phyloP scores from a whole-genome alignment of 2,113 vertebrate genomes.

The Antidorcas marsupialis region DNA sequence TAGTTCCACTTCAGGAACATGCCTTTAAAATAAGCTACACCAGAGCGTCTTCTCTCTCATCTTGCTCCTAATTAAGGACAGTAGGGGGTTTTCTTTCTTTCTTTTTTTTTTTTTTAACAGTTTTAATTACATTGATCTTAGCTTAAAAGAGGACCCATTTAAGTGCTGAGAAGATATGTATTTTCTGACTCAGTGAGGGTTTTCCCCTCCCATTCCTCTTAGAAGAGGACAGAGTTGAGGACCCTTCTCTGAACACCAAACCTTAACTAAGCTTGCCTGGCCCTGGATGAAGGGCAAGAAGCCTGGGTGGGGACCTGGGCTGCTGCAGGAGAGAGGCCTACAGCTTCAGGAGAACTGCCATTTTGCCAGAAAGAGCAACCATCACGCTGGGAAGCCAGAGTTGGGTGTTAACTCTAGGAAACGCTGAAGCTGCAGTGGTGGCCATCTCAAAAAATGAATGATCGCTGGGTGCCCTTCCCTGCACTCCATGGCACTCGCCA shows the following conservation, averaged over 20 bases:
- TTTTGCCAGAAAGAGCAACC: not conserved
- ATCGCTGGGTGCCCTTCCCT: not conserved
- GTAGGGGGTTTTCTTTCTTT: constrained; percentile 63
- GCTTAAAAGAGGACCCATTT: constrained; percentile 73
- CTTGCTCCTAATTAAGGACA: constrained; percentile 55
- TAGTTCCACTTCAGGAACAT: not conserved
- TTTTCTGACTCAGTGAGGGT: constrained; percentile 61
- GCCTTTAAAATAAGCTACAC: constrained; percentile 14
- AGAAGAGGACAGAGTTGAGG: not conserved
- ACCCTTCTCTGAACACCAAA: not conserved
- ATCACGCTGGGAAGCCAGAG: not conserved
- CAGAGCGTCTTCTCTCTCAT: constrained; percentile 33
- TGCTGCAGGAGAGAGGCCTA: not conserved
- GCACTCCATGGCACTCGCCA: too few species aligned
- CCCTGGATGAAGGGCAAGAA: not conserved
- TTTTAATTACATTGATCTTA: constrained; percentile 79
- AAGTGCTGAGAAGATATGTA: constrained; percentile 65
- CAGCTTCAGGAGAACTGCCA: not conserved
- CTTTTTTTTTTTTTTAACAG: constrained; percentile 58
- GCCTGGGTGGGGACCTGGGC: not conserved
- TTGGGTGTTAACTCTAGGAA: not conserved
- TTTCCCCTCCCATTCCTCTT: not conserved
- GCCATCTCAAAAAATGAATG: not conserved
- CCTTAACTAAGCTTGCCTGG: not conserved
- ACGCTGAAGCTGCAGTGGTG: not conserved